Conservation (phyloP, 2,888 invertebrate genomes). For the Drosophila limbata region DNA sequence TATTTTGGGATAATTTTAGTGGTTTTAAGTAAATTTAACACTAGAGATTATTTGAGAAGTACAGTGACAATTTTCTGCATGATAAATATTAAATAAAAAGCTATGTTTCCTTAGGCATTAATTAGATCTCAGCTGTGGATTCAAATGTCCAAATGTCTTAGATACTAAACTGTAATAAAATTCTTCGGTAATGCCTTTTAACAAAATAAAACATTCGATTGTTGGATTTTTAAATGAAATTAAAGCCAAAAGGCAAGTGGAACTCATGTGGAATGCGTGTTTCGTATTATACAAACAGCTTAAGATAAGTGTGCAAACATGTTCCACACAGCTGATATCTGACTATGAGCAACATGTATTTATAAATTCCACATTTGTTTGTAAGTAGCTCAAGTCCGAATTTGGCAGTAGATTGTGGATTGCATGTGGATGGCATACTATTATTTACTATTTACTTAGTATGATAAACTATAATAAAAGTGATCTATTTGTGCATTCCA, state of each 20-base stretch:
- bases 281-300: conserved; percentile 11
- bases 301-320: neutral
- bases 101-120: too few species aligned
- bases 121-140: too few species aligned
- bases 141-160: too few species aligned
- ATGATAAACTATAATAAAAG: conserved; percentile 11
- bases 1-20: neutral
- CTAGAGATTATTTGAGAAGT: neutral
- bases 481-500: conserved; percentile 18
- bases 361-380: conserved; percentile 14
- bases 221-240: neutral
- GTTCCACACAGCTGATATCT: conserved; percentile 2
- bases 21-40: neutral
- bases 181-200: neutral
- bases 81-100: too few species aligned
- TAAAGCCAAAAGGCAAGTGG: neutral
- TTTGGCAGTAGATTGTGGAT: conserved; percentile 18
- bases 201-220: neutral
- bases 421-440: neutral
- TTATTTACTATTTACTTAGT: conserved; percentile 6
- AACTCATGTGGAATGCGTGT: neutral
- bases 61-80: neutral
- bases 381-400: conserved; percentile 20
- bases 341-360: conserved; percentile 1
- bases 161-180: too few species aligned